These are phyloP conservation scores for Eremobia ochroleuca DNA, from an alignment of 2,888 invertebrate species.

Conservation along the genomic window DNA sequence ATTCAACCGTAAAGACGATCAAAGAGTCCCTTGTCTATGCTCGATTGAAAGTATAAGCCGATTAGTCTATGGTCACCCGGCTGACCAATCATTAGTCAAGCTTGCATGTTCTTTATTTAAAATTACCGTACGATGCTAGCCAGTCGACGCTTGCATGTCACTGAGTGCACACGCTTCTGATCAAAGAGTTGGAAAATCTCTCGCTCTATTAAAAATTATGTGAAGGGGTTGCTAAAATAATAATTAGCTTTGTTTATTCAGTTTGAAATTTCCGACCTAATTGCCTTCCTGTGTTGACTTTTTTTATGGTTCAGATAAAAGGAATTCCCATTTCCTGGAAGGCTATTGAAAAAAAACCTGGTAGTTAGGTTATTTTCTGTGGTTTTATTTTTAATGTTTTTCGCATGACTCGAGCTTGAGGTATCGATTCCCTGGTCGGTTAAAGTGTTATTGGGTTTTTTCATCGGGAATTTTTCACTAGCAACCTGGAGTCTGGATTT, in stretches of 20 bases:
- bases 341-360: no score
- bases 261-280: constrained; percentile 62
- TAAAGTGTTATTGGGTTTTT: no score
- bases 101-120: constrained; percentile 83
- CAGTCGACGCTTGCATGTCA: constrained; percentile 70
- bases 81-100: constrained; percentile 83
- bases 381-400: not conserved
- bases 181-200: constrained; percentile 60
- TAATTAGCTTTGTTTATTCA: constrained; percentile 46
- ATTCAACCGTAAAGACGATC: constrained; percentile 79
- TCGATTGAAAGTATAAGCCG: constrained; percentile 81
- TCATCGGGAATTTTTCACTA: no score
- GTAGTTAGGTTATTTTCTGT: not conserved
- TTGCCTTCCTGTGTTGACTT: constrained; percentile 36
- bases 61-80: constrained; percentile 81
- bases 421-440: not conserved
- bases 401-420: no score
- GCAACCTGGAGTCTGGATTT: no score
- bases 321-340: not conserved
- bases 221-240: constrained; percentile 25
- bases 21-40: constrained; percentile 79
- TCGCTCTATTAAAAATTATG: constrained; percentile 75
- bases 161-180: constrained; percentile 67
- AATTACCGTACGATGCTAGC: constrained; percentile 73
- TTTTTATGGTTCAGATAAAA: constrained; percentile 20